phyloP scores from a whole-genome alignment of 1,140 invertebrate genomes.

The Hormaphis cornu region DNA sequence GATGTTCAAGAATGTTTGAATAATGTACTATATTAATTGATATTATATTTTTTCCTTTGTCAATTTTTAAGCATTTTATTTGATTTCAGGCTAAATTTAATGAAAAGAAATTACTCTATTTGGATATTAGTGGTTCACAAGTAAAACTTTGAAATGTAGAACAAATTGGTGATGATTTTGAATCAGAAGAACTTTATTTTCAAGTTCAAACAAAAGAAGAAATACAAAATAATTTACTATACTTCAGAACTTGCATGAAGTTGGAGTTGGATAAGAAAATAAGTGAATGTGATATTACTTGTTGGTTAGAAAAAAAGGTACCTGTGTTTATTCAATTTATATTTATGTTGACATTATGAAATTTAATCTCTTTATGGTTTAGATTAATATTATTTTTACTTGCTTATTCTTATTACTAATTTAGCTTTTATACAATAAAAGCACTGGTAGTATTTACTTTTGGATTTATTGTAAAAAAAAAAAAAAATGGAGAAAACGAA shows the following conservation, averaged over 20 bases:
- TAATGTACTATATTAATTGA: neutral
- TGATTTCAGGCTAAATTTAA: neutral
- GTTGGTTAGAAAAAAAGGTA: conserved; percentile 11
- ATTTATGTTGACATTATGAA: too few species aligned
- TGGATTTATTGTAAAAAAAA: too few species aligned
- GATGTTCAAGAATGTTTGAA: neutral
- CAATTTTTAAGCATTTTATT: neutral
- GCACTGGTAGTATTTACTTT: too few species aligned
- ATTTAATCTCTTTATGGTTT: too few species aligned
- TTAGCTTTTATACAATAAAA: too few species aligned
- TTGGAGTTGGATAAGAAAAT: conserved; percentile 4
- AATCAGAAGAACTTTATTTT: conserved; percentile 1
- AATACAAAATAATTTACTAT: neutral
- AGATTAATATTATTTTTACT: too few species aligned
- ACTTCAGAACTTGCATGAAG: conserved; percentile 14
- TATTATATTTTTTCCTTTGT: neutral
- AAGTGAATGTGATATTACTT: neutral
- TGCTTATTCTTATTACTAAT: too few species aligned
- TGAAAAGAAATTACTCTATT: neutral
- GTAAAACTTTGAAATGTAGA: neutral
- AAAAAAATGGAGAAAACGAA: too few species aligned
- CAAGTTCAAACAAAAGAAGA: conserved; percentile 8
- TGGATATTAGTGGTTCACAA: neutral
- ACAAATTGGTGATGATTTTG: neutral
- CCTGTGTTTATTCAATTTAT: too few species aligned